Base-by-base conservation (phyloP, 2,113 vertebrate species). In the Dasyornis broadbenti region DNA sequence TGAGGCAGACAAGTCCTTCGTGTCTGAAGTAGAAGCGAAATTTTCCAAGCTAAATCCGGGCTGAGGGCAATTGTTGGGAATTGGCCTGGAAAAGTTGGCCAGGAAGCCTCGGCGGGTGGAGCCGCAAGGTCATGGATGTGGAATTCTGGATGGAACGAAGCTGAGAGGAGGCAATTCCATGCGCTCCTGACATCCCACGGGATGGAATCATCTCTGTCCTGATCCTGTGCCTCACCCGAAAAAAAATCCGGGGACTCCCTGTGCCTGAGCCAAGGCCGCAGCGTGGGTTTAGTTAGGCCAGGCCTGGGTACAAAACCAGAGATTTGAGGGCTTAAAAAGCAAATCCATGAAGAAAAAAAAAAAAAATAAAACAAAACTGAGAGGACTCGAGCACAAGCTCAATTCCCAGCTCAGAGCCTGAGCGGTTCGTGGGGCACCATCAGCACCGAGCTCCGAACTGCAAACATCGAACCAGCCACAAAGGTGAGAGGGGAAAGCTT, bases 401-500 rank as follows among this genome's bases (percentile, higher is more conserved):
- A 28, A 14, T 27, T 90, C 91, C 76, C 68, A 47, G 54, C 44
- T 54, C 82, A 75, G 80, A 70, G 11, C 57, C 70, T 47, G 15
- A 15, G 57, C 66, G 57, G 19, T 33, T 22, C 49, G 4, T 2
- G 89, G 64, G 72, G 66, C 54, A n/a, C n/a, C n/a, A n/a, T n/a
- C n/a, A n/a, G n/a, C n/a, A 35, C 63, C 5, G 47, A 70, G 75
- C 39, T 83, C 35, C 79, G 80, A 75, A 26, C n/a, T 73, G 56
- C 30, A 81, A 75, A 86, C 18, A 82, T 70, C 82, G 82, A 49
- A 92, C 65, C 1, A 61, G 33, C 24, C 88, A 11, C 15, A 42
- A 82, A 89, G 76, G 15, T 26, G 71, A 39, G 76, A 77, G 76
- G 10, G 35, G 66, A 61, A 90, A 86, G 56, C 83, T 91, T 84